Conservation (phyloP, 1,140 invertebrate species). For the Bombus soroeensis region DNA sequence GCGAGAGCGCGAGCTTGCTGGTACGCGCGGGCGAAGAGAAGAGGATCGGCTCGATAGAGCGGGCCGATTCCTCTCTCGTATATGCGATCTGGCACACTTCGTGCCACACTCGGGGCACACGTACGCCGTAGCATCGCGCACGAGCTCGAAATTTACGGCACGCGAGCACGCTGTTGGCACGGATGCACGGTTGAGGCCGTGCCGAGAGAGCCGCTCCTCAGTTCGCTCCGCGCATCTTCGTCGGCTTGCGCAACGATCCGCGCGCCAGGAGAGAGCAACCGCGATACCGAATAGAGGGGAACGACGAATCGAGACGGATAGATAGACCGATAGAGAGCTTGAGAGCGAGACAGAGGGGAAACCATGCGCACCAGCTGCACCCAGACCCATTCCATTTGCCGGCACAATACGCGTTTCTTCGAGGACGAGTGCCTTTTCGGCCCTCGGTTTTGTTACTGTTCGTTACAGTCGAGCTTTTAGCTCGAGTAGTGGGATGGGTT, state of each 20-base stretch:
- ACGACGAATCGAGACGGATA: constrained; percentile 37
- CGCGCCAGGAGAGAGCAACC: constrained; percentile 41
- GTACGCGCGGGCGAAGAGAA: background rate
- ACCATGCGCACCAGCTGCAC: constrained; percentile 73
- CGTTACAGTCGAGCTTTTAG: constrained; percentile 4
- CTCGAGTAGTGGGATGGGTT: background rate
- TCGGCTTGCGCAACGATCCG: constrained; percentile 58
- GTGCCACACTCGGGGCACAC: constrained; percentile 78
- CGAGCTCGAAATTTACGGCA: constrained; percentile 82
- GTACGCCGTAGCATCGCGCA: constrained; percentile 78
- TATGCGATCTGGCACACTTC: constrained; percentile 74
- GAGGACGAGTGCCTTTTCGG: constrained; percentile 2
- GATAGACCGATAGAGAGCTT: constrained; percentile 27
- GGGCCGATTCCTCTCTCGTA: constrained; percentile 14
- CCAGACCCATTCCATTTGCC: constrained; percentile 68
- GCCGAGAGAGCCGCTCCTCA: constrained; percentile 58
- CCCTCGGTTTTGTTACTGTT: background rate
- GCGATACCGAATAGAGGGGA: constrained; percentile 15
- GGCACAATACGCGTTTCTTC: constrained; percentile 60
- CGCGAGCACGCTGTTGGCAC: constrained; percentile 76
- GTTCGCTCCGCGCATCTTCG: constrained; percentile 67
- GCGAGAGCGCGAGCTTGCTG: background rate
- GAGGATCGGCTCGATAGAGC: constrained; percentile 19
- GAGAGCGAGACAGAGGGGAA: constrained; percentile 47
- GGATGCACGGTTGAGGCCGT: constrained; percentile 61